Evolutionary conservation across 2,888 invertebrate genomes (phyloP).

Genomic region (Drosophila gaucha): DNA sequence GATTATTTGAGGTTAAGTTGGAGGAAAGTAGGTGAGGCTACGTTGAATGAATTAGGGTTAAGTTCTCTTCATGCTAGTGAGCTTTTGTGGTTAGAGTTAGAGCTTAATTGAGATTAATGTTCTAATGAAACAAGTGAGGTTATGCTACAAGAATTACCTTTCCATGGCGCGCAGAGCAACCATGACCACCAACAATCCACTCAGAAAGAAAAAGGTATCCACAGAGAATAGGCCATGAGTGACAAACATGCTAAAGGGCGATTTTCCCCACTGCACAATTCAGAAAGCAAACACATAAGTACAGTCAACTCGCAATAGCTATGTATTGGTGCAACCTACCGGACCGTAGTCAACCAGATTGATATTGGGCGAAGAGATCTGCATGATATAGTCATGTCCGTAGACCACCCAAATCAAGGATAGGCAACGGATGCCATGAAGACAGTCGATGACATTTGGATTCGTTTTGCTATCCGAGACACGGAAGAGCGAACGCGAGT

Average conservation of each 20-base stretch:
- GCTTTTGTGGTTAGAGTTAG: too few relatives aligned
- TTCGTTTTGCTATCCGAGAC: constrained; percentile 41
- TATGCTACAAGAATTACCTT: too few relatives aligned
- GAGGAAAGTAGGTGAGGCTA: too few relatives aligned
- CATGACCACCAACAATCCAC: constrained; percentile 86
- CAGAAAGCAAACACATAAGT: neutral
- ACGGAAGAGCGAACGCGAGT: constrained; percentile 58
- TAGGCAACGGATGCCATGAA: constrained; percentile 84
- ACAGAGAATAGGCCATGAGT: constrained; percentile 85
- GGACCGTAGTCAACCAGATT: constrained; percentile 53
- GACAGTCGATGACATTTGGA: constrained; percentile 75
- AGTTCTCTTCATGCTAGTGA: too few relatives aligned
- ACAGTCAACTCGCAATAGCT: neutral
- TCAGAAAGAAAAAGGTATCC: constrained; percentile 87
- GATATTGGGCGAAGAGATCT: constrained; percentile 38
- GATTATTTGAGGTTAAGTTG: too few relatives aligned
- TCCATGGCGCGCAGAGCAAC: constrained; percentile 71
- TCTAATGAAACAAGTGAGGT: too few relatives aligned
- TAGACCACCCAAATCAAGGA: constrained; percentile 85
- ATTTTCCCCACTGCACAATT: constrained; percentile 66
- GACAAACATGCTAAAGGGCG: constrained; percentile 69
- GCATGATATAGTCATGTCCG: constrained; percentile 75
- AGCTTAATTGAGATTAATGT: too few relatives aligned
- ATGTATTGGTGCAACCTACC: too few relatives aligned
- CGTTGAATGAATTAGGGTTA: too few relatives aligned